phyloP scores from a whole-genome alignment of 2,888 invertebrate species.

The Cantharis flavilabris region DNA sequence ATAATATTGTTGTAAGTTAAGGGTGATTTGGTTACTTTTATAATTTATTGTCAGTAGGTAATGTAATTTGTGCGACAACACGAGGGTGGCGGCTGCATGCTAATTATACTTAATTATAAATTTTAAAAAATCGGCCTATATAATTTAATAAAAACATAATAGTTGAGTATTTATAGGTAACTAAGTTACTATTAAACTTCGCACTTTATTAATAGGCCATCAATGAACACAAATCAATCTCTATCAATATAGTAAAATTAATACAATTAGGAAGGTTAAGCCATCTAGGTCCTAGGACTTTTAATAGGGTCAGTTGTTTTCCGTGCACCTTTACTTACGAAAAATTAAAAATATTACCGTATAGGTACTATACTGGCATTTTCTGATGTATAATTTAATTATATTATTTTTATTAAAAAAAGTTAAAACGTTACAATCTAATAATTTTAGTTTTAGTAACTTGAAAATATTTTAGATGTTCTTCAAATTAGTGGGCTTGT shows the following conservation, averaged over 20 bases:
- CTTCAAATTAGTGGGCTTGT: neutral
- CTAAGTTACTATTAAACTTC: neutral
- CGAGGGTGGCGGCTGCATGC: constrained; percentile 21
- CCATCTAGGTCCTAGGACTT: neutral
- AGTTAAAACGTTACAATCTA: neutral
- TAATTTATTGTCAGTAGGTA: constrained; percentile 30
- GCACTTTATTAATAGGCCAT: neutral
- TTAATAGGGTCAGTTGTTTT: neutral
- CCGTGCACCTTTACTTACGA: neutral
- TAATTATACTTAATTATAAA: constrained; percentile 7
- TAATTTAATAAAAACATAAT: neutral
- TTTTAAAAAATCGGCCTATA: neutral
- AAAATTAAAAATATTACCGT: too few species aligned
- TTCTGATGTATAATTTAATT: too few species aligned
- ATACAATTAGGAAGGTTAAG: neutral
- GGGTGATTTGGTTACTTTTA: constrained; percentile 30
- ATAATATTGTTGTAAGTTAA: constrained; percentile 34
- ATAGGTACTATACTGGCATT: too few species aligned
- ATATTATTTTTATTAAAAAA: neutral
- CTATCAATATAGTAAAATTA: neutral
- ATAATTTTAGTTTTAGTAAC: neutral
- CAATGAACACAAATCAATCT: neutral
- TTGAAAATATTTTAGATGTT: neutral
- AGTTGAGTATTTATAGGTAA: neutral
- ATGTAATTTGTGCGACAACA: constrained; percentile 24